Evolutionary conservation across 1,140 invertebrate genomes (phyloP), one percentile per base, ranked within the genome.

Genomic region (Eciton burchellii): DNA sequence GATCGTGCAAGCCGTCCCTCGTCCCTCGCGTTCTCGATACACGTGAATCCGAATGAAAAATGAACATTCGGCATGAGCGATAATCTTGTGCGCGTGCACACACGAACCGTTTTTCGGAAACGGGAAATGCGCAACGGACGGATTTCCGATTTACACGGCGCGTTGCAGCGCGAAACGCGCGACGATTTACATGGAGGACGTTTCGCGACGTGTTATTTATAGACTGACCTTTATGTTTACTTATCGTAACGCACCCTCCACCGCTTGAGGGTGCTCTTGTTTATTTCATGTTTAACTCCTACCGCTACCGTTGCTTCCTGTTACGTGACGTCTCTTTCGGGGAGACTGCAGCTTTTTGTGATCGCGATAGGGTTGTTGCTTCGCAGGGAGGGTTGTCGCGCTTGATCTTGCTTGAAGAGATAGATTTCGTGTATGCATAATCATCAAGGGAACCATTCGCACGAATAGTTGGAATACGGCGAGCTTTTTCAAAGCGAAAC

Each of bases 181-280:
- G 74, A 70, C 49, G 74, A 79, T 79, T 79, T 68, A 79, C 63
- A 70, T 59, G 9, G 74, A 79, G 63, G 65, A 68, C 63, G 63
- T 68, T 77, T 77, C 49, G 74, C 74, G 74, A 45, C 63, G 74
- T 70, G 74, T 70, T 79, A 79, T 79, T 79, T 79, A 79, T 79
- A 79, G 63, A 63, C 49, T 79, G 74, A 79, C 74, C 74, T 79
- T 79, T 70, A 79, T 57, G 63, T 68, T 79, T 79, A 74, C 72
- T 74, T 74, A 79, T 79, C 74, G 74, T 70, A 79, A 79, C 74
- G 63, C 21, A 49, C 74, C 63, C 49, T 68, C 54, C 63, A 68
- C 54, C 29, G 21, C 74, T 6, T 12, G 35, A 70, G 26, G 63
- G 19, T 43, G 62, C 21, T 54, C 63, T 68, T 21, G 74, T 21